Evolutionary conservation across 1,140 invertebrate species (phyloP).

Genomic region (Calephelis nemesis): DNA sequence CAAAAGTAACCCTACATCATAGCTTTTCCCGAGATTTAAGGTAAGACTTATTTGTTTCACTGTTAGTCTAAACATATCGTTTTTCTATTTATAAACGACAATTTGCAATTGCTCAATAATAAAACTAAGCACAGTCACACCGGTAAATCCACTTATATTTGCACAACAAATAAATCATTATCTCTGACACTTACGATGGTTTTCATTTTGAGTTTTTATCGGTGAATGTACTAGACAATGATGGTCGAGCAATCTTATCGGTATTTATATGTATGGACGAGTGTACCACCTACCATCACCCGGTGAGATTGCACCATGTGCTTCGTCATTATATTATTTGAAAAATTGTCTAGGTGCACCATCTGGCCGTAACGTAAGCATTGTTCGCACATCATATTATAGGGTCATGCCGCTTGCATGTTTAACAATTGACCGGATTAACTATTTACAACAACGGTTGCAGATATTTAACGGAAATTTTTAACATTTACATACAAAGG

Average conservation of each 20-base stretch:
- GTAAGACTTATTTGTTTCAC: too few relatives aligned
- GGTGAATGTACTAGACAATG: constrained; percentile 71
- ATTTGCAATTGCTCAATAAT: neutral
- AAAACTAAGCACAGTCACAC: constrained; percentile 7
- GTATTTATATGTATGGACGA: constrained; percentile 67
- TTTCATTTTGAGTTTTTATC: constrained; percentile 68
- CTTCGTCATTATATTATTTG: constrained; percentile 49
- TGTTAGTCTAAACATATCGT: neutral
- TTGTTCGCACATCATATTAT: constrained; percentile 23
- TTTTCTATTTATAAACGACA: neutral
- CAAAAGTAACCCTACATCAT: too few relatives aligned
- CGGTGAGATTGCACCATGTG: constrained; percentile 65
- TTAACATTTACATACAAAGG: too few relatives aligned
- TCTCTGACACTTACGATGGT: constrained; percentile 70
- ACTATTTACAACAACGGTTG: constrained; percentile 50
- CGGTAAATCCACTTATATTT: constrained; percentile 13
- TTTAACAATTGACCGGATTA: constrained; percentile 1
- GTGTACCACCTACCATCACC: constrained; percentile 59
- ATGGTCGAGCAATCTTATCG: constrained; percentile 63
- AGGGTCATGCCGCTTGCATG: constrained; percentile 3
- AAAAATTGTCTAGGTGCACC: constrained; percentile 6
- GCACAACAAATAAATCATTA: constrained; percentile 26
- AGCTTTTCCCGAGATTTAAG: too few relatives aligned
- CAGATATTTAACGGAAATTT: too few relatives aligned
- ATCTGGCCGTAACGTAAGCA: constrained; percentile 5